A percentile compares a stretch with the other conserved stretches of the same genome.
Evolutionary conservation across 2,113 vertebrate species (phyloP).

Genomic region (Lichenostomus cassidix): DNA sequence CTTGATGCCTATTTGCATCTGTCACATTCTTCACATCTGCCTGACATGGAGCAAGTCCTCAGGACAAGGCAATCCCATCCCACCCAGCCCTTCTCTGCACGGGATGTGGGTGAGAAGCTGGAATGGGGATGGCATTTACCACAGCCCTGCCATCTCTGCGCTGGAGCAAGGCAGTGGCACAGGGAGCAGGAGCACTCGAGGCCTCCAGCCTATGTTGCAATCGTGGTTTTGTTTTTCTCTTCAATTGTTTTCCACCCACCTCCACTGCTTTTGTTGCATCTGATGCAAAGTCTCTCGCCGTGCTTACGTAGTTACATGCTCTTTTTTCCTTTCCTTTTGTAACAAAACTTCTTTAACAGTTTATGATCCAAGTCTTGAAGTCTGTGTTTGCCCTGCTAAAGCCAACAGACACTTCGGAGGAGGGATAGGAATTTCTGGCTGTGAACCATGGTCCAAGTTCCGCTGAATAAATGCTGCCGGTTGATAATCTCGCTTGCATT

Average conservation of each 20-base stretch:
- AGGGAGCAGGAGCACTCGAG: neutral
- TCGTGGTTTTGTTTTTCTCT: neutral
- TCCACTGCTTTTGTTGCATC: constrained; percentile 39
- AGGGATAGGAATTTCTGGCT: neutral
- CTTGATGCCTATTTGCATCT: neutral
- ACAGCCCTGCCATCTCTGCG: neutral
- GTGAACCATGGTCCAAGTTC: neutral
- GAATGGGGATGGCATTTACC: neutral
- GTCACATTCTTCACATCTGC: neutral
- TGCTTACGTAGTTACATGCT: neutral
- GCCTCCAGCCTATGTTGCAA: neutral
- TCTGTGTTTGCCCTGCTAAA: neutral
- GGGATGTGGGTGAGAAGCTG: neutral
- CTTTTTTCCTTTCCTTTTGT: constrained; percentile 1
- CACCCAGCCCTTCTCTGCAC: neutral
- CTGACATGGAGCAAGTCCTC: rapidly evolving
- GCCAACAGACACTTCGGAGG: neutral
- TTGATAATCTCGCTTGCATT: constrained; percentile 28
- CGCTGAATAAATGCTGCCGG: neutral
- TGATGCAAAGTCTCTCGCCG: neutral
- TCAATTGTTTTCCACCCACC: neutral
- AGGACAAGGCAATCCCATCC: rapidly evolving
- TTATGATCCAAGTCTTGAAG: neutral
- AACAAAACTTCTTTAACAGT: neutral
- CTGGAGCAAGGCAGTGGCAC: neutral